phyloP scores from a whole-genome alignment of 2,888 invertebrate species.

The Yponomeuta cagnagella region DNA sequence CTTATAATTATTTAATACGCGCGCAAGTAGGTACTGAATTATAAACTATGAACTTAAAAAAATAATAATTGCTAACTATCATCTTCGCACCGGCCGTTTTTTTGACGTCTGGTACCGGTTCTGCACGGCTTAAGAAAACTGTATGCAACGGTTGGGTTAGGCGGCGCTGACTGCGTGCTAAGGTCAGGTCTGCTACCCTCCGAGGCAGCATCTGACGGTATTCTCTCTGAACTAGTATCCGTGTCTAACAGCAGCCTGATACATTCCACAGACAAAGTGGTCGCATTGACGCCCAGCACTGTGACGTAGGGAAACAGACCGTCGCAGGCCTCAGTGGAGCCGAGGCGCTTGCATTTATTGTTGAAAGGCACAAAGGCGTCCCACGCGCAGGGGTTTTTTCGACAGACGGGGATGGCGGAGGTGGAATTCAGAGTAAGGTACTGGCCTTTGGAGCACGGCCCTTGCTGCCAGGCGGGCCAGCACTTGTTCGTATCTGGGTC shows the following conservation, averaged over 20 bases:
- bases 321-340: slow-evolving; percentile 55
- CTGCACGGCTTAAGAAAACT: neutral
- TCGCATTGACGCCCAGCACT: slow-evolving; percentile 77
- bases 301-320: slow-evolving; percentile 39
- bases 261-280: slow-evolving; percentile 76
- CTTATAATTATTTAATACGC: neutral
- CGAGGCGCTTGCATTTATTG: slow-evolving; percentile 61
- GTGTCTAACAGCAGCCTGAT: slow-evolving; percentile 41
- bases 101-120: neutral
- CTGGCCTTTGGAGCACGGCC: slow-evolving; percentile 76
- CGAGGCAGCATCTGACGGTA: neutral
- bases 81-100: neutral
- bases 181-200: neutral
- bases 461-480: slow-evolving; percentile 77
- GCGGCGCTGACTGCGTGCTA: neutral
- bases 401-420: slow-evolving; percentile 77
- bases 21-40: no score
- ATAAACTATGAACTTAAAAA: neutral
- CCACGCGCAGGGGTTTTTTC: slow-evolving; percentile 74
- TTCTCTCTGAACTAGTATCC: slow-evolving; percentile 27
- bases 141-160: neutral
- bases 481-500: slow-evolving; percentile 78
- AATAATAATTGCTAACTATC: neutral
- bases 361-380: slow-evolving; percentile 68
- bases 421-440: slow-evolving; percentile 70